Base-by-base conservation (phyloP, 2,113 vertebrate genomes). In the Alethe castanea region DNA sequence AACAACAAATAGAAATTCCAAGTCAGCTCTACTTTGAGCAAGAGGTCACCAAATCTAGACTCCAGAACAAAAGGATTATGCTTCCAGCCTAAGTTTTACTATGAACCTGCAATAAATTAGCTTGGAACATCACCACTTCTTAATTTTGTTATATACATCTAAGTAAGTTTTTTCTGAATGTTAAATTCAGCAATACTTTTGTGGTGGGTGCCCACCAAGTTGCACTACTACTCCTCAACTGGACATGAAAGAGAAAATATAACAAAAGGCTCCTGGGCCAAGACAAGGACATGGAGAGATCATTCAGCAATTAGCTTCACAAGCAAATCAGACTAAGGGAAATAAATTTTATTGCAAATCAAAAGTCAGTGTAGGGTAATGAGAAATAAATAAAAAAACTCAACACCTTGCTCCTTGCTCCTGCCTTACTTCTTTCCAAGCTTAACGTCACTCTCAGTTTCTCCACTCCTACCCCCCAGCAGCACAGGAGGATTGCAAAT, bases 391-490 rank as follows among this genome's bases (percentile, higher is more conserved):
- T 31, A 9, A 35, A 48, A 56, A 73, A 4, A 44, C 14, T 14
- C 36, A 44, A 19, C 10, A 48, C 23, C 17, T 35, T 61, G 9
- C 28, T 19, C 26, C 17, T 35, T 61, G 9, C 28, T 19, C 8
- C 12, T 10, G 9, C 10, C 14, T 35, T 36, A 9, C 13, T 25
- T 74, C 15, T 50, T 81, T 19, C 38, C 9, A 11, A 19, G 6
- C 22, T 36, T 59, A 57, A 35, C 8, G 45, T 20, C 17, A 19
- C 12, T 31, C 19, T 50, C 1, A 0, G 9, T 35, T 85, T 74
- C n/a, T 59, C 44, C 15, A 13, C 19, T 47, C 36, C 18, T 28
- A 20, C 2, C 6, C 11, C 3, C 0, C 3, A 24, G 48, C 7
- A 5, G 61, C 7, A 5, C 50, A 64, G 33, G 26, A n/a, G 33